These are phyloP conservation scores for Ylistrum balloti DNA, from an alignment of 1,140 invertebrate genomes.

Conservation along the genomic window DNA sequence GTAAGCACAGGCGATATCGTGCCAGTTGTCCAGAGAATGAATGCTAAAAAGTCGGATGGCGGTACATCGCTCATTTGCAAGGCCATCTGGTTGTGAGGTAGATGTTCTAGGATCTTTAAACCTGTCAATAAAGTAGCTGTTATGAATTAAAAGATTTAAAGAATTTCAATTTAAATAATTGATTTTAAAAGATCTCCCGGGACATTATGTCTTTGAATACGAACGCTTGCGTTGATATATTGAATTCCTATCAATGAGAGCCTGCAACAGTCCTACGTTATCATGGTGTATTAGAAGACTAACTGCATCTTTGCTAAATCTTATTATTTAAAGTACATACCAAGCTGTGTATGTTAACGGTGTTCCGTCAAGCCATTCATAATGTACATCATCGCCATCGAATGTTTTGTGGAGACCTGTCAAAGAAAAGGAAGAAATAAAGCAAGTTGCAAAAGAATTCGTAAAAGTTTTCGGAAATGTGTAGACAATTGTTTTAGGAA, in stretches of 20 bases:
- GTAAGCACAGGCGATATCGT: constrained; percentile 62
- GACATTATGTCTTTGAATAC: too few species aligned
- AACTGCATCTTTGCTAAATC: not conserved
- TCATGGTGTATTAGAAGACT: too few species aligned
- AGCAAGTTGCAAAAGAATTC: too few species aligned
- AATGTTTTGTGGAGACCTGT: constrained; percentile 53
- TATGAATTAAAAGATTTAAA: too few species aligned
- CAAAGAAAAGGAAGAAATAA: not conserved
- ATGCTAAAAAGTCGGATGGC: constrained; percentile 53
- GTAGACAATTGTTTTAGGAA: too few species aligned
- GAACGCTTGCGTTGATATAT: too few species aligned
- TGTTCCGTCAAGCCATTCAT: constrained; percentile 55
- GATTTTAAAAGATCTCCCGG: too few species aligned
- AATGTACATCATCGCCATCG: not conserved
- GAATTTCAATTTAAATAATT: too few species aligned
- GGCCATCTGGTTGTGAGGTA: constrained; percentile 56
- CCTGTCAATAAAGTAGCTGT: not conserved
- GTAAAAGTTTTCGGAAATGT: too few species aligned
- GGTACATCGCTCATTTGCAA: constrained; percentile 53
- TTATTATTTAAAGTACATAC: constrained; percentile 11
- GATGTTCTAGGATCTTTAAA: constrained; percentile 31
- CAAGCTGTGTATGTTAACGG: constrained; percentile 60
- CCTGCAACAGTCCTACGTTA: too few species aligned
- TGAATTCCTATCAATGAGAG: too few species aligned
- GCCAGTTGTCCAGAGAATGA: constrained; percentile 58